These are phyloP conservation scores for Tragelaphus scriptus DNA, from an alignment of 2,113 vertebrate genomes.

Conservation along the genomic window DNA sequence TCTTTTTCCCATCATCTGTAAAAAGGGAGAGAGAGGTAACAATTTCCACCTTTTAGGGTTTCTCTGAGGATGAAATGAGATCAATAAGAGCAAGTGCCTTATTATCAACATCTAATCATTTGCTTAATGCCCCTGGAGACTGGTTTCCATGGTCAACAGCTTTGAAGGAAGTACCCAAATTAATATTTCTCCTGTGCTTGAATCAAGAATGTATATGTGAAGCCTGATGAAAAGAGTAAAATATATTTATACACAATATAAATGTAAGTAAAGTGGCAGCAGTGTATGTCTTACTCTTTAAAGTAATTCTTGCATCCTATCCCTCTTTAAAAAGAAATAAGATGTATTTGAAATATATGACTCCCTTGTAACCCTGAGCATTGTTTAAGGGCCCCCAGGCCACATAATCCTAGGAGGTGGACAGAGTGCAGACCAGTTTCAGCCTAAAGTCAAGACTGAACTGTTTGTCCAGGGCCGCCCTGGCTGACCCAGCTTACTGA, in stretches of 20 bases:
- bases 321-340: not conserved
- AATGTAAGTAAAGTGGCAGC: not conserved
- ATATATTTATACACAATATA: not conserved
- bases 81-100: not conserved
- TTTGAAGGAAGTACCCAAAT: not conserved
- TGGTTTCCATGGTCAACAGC: not conserved
- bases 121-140: not conserved
- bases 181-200: not conserved
- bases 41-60: constrained; percentile 15
- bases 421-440: not conserved
- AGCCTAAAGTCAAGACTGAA: not conserved
- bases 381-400: not conserved
- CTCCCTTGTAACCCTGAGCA: not conserved
- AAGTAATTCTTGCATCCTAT: not conserved
- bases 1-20: not conserved
- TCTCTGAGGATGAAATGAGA: constrained; percentile 16
- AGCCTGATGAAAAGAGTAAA: not conserved
- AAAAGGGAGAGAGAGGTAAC: not conserved
- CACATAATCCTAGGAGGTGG: not conserved
- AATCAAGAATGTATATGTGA: not conserved
- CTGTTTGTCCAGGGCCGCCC: not conserved
- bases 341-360: not conserved
- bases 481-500: not conserved
- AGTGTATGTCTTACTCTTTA: not conserved
- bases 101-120: not conserved